Conservation (phyloP, 2,888 invertebrate species). For the Anticlea derivata region DNA sequence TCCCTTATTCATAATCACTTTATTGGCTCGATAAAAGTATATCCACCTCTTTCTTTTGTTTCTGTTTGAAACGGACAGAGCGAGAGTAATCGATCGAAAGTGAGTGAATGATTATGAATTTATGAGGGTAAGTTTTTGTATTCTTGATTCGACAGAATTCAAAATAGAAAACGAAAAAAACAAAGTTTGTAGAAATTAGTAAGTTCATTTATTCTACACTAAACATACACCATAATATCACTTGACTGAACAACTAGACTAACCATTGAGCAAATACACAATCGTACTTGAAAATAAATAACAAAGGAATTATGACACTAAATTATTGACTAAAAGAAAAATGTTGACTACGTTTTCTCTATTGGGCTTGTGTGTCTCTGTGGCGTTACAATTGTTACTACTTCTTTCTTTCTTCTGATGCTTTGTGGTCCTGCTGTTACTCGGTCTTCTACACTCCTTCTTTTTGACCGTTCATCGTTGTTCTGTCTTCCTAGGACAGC, state of each 20-base stretch:
- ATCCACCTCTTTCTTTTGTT: too few relatives aligned
- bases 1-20: too few relatives aligned
- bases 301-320: slow-evolving; percentile 63
- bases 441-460: slow-evolving; percentile 4
- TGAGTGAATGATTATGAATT: too few relatives aligned
- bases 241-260: slow-evolving; percentile 74
- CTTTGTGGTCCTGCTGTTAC: slow-evolving; percentile 4
- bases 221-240: slow-evolving; percentile 83
- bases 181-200: slow-evolving; percentile 46
- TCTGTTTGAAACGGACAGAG: too few relatives aligned
- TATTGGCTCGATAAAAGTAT: too few relatives aligned
- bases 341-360: slow-evolving; percentile 58
- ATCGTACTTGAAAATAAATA: slow-evolving; percentile 39
- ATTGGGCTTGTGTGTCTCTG: slow-evolving; percentile 42
- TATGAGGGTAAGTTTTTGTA: too few relatives aligned
- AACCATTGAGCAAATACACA: slow-evolving; percentile 71
- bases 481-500: slow-evolving; percentile 58
- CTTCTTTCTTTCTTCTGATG: slow-evolving; percentile 57
- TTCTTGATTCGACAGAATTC: too few relatives aligned
- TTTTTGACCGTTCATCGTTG: slow-evolving; percentile 5
- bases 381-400: slow-evolving; percentile 52
- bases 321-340: slow-evolving; percentile 69
- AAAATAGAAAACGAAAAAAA: slow-evolving; percentile 5
- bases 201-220: slow-evolving; percentile 70
- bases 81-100: too few relatives aligned